These are phyloP conservation scores for Aculops lycopersici DNA, from an alignment of 1,140 invertebrate species.

Conservation along the genomic window DNA sequence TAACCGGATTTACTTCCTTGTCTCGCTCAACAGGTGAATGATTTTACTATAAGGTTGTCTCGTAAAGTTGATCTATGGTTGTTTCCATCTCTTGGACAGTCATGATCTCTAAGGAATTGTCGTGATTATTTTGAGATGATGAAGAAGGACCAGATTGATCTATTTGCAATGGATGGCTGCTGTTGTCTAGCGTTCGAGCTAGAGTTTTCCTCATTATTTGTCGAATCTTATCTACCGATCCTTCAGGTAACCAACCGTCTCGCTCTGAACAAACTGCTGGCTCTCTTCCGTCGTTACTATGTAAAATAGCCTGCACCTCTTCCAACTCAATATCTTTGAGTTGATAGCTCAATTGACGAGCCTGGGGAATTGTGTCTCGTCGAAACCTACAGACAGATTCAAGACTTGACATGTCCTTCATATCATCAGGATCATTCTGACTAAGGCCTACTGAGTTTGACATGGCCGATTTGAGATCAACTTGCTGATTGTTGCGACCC, in stretches of 20 bases:
- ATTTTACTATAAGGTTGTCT: too few species aligned
- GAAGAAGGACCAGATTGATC: too few species aligned
- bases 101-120: too few species aligned
- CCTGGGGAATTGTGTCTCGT: conserved; percentile 9
- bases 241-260: conserved; percentile 12
- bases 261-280: conserved; percentile 9
- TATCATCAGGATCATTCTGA: too few species aligned
- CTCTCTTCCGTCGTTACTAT: conserved; percentile 10
- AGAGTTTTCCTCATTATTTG: conserved; percentile 1
- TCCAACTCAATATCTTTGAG: conserved; percentile 49
- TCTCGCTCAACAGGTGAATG: too few species aligned
- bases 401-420: too few species aligned
- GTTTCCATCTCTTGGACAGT: too few species aligned
- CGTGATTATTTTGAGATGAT: too few species aligned
- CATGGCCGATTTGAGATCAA: not conserved
- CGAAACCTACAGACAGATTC: conserved; percentile 4
- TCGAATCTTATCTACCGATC: conserved; percentile 9
- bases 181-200: conserved; percentile 1
- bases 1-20: too few species aligned
- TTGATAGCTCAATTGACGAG: conserved; percentile 19
- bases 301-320: conserved; percentile 45
- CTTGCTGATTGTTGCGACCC: not conserved
- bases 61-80: too few species aligned
- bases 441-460: conserved; percentile 1
- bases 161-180: too few species aligned